A percentile compares a stretch with the other conserved stretches of the same genome.
phyloP scores from a whole-genome alignment of 2,113 vertebrate genomes.

The Vidua macroura region DNA sequence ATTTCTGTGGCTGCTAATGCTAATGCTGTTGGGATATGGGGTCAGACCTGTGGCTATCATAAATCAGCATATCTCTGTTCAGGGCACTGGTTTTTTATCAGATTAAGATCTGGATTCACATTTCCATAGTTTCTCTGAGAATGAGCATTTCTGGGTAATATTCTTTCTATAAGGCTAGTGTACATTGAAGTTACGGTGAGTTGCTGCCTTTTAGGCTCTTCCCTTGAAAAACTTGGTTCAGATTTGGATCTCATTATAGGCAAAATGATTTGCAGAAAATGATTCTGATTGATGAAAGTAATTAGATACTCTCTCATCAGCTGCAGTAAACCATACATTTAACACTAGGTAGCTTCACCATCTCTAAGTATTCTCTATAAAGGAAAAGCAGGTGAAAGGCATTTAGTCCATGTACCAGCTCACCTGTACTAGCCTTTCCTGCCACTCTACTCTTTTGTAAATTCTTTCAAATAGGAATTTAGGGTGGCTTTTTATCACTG shows the following conservation, averaged over 20 bases:
- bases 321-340: not conserved
- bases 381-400: not conserved
- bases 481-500: not conserved
- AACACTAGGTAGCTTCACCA: not conserved
- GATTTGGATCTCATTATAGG: not conserved
- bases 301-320: not conserved
- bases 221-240: not conserved
- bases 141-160: not conserved
- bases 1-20: not conserved
- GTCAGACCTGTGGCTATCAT: not conserved
- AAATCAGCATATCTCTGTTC: not conserved
- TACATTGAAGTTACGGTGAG: not conserved
- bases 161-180: not conserved
- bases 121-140: not conserved
- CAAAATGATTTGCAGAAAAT: not conserved
- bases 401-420: not conserved
- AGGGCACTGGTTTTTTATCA: not conserved
- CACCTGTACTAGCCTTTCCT: not conserved
- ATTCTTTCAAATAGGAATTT: not conserved
- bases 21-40: not conserved
- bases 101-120: not conserved
- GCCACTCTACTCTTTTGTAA: not conserved
- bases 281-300: not conserved
- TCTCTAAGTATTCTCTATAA: not conserved
- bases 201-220: not conserved